These are phyloP conservation scores for Mus caroli DNA, from an alignment of 2,797 vertebrate species.

Conservation along the genomic window DNA sequence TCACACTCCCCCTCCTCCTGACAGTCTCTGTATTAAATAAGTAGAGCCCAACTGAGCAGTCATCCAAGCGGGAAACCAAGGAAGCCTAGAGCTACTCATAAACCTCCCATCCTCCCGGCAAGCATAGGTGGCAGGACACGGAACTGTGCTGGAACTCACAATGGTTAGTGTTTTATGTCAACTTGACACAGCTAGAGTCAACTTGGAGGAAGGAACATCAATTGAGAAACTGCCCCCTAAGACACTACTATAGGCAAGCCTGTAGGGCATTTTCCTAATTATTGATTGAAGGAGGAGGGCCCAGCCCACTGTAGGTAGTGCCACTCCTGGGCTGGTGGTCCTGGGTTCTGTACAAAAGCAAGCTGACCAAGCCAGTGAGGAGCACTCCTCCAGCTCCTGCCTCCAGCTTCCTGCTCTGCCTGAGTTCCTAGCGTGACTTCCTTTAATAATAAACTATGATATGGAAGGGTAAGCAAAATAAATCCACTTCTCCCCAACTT, in stretches of 20 bases:
- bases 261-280: neutral
- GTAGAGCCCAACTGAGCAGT: neutral
- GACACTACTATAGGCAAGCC: neutral
- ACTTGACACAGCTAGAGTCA: neutral
- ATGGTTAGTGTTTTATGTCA: neutral
- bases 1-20: neutral
- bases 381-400: neutral
- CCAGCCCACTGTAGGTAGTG: neutral
- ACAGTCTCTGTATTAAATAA: neutral
- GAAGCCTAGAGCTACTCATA: neutral
- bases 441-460: neutral
- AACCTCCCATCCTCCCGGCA: neutral
- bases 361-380: neutral
- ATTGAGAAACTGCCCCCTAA: neutral
- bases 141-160: neutral
- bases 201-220: neutral
- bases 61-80: neutral
- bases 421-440: neutral
- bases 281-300: neutral
- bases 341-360: neutral
- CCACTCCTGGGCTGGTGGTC: neutral
- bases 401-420: neutral
- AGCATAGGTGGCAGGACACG: neutral
- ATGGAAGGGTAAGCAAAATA: neutral
- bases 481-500: neutral